A percentile compares a stretch with the other conserved stretches of the same genome.
phyloP scores from a whole-genome alignment of 2,888 invertebrate species.

The Drosophila hawaiiensis region DNA sequence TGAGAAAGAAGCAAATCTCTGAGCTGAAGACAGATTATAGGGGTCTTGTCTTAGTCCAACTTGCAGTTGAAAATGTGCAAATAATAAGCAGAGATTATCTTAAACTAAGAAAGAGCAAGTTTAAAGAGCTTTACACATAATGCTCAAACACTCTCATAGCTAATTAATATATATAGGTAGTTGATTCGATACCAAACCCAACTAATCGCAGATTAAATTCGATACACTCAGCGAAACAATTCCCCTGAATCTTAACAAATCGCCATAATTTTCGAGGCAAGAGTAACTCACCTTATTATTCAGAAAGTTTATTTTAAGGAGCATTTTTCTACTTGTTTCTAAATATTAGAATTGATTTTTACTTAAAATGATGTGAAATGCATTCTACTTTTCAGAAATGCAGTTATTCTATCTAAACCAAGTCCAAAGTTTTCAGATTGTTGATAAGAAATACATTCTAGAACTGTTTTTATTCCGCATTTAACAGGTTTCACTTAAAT shows the following conservation, averaged over 20 bases:
- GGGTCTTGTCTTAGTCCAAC: background rate
- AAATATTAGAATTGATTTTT: background rate
- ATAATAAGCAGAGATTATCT: no score
- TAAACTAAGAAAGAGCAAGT: background rate
- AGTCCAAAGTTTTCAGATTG: no score
- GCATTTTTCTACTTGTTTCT: background rate
- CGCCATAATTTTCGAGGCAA: no score
- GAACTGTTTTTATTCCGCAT: no score
- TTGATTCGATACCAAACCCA: background rate
- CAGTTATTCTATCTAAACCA: background rate
- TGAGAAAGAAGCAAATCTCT: background rate
- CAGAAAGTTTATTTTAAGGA: background rate
- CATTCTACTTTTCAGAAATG: background rate
- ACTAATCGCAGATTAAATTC: background rate
- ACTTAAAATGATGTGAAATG: no score
- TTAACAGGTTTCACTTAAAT: background rate
- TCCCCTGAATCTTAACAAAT: accelerated
- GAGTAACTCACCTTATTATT: background rate
- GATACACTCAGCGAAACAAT: background rate
- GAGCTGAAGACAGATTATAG: background rate
- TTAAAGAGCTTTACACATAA: background rate
- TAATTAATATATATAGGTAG: background rate
- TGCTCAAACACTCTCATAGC: background rate
- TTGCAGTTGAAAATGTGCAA: background rate
- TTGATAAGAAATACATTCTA: no score